These are phyloP conservation scores for Gambusia yucatana DNA, from an alignment of 2,797 vertebrate species.

Conservation along the genomic window DNA sequence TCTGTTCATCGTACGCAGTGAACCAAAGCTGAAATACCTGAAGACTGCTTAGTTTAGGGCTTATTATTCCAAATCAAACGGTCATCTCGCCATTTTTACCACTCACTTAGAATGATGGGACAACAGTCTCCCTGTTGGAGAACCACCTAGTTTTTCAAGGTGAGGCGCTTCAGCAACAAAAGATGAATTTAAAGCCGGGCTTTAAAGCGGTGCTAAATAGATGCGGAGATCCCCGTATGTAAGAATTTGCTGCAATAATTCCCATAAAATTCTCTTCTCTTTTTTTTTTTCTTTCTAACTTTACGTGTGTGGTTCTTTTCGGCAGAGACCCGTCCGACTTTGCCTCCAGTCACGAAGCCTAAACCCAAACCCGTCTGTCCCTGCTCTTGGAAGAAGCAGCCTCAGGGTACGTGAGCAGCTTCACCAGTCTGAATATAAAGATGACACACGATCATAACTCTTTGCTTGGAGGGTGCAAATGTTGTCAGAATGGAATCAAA, in stretches of 20 bases:
- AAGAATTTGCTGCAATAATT: neutral
- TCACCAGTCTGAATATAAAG: neutral
- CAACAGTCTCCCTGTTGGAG: neutral
- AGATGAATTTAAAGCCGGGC: neutral
- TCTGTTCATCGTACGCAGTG: neutral
- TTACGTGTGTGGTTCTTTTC: conserved; percentile 1
- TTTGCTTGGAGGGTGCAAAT: neutral
- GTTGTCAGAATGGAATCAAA: neutral
- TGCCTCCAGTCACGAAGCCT: conserved; percentile 1
- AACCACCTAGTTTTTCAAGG: neutral
- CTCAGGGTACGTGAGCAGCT: conserved; percentile 3
- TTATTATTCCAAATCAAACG: neutral
- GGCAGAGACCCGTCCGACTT: conserved; percentile 24
- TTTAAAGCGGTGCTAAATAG: neutral
- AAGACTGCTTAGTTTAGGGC: neutral
- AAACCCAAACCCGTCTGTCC: conserved; percentile 2
- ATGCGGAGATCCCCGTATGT: neutral
- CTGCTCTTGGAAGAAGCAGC: neutral
- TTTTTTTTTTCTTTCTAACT: neutral
- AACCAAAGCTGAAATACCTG: neutral
- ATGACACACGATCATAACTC: neutral
- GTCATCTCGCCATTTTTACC: neutral
- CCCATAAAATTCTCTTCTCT: neutral
- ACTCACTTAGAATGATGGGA: neutral
- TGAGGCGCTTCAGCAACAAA: neutral